Evolutionary conservation across 2,888 invertebrate species (phyloP).

Genomic region (Apoda limacodes): DNA sequence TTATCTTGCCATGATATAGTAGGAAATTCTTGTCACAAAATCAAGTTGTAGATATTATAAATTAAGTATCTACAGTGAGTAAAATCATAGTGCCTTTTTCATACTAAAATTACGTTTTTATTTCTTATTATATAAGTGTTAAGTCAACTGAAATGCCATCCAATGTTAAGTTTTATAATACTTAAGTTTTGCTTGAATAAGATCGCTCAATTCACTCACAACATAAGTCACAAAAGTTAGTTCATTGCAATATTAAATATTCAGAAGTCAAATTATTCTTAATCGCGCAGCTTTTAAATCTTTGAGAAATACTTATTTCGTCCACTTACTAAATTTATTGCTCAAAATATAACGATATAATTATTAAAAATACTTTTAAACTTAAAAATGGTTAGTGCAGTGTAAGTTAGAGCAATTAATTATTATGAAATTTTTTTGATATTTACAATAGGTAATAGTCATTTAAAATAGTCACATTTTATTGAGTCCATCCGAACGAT

Average conservation of each 20-base stretch:
- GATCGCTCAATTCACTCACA: slow-evolving; percentile 66
- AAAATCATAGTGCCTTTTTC: slow-evolving; percentile 60
- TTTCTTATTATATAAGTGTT: slow-evolving; percentile 60
- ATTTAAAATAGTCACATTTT: slow-evolving; percentile 52
- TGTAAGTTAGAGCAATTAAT: no score
- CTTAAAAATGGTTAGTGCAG: no score
- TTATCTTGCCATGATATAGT: slow-evolving; percentile 69
- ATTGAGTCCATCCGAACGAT: slow-evolving; percentile 42
- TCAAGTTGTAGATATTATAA: slow-evolving; percentile 36
- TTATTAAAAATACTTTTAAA: no score
- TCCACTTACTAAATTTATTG: no score
- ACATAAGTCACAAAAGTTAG: no score
- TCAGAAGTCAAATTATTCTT: no score
- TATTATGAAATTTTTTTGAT: no score
- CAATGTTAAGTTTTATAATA: slow-evolving; percentile 64
- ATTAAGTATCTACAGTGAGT: slow-evolving; percentile 37
- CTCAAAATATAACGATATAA: no score
- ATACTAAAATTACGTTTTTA: slow-evolving; percentile 52
- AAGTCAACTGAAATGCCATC: slow-evolving; percentile 70
- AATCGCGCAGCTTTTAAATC: no score
- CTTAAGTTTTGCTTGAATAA: slow-evolving; percentile 40
- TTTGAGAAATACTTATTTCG: no score
- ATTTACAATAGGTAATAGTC: no score
- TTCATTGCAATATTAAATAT: no score
- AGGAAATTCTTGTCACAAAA: slow-evolving; percentile 66